Evolutionary conservation across 2,888 invertebrate genomes (phyloP).

Genomic region (Petrolisthes cinctipes): DNA sequence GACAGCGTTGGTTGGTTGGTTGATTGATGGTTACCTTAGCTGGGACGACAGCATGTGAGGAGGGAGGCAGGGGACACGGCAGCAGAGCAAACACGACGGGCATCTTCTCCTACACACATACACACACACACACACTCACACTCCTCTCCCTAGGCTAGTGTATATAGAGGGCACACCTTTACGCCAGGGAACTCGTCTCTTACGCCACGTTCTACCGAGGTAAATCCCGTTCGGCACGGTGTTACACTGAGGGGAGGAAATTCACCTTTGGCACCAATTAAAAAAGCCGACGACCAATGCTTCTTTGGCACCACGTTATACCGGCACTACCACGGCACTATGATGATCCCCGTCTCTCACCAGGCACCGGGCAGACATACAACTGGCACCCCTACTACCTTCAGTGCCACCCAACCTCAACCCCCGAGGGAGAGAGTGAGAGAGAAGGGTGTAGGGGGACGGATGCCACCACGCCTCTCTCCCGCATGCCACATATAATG

Average conservation of each 20-base stretch:
- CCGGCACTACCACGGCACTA: background rate
- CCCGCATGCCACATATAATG: background rate
- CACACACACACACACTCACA: too few relatives aligned
- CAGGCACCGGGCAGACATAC: conserved; percentile 25
- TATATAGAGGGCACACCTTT: too few relatives aligned
- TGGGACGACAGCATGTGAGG: conserved; percentile 47
- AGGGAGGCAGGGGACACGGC: conserved; percentile 51
- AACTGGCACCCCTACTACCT: conserved; percentile 29
- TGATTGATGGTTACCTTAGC: conserved; percentile 36
- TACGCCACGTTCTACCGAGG: too few relatives aligned
- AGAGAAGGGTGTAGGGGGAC: background rate
- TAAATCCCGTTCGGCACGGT: background rate
- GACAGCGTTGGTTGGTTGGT: background rate
- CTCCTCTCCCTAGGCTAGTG: too few relatives aligned
- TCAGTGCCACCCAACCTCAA: background rate
- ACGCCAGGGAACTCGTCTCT: too few relatives aligned
- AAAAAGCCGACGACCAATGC: too few relatives aligned
- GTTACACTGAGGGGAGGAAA: background rate
- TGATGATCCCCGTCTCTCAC: background rate
- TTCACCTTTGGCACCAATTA: too few relatives aligned
- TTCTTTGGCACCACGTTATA: too few relatives aligned
- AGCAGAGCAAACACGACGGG: conserved; percentile 55
- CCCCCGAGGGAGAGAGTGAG: background rate
- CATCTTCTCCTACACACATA: conserved; percentile 17
- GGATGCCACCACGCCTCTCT: background rate